phyloP scores from a whole-genome alignment of 2,113 vertebrate genomes.

The Epinephelus lanceolatus region DNA sequence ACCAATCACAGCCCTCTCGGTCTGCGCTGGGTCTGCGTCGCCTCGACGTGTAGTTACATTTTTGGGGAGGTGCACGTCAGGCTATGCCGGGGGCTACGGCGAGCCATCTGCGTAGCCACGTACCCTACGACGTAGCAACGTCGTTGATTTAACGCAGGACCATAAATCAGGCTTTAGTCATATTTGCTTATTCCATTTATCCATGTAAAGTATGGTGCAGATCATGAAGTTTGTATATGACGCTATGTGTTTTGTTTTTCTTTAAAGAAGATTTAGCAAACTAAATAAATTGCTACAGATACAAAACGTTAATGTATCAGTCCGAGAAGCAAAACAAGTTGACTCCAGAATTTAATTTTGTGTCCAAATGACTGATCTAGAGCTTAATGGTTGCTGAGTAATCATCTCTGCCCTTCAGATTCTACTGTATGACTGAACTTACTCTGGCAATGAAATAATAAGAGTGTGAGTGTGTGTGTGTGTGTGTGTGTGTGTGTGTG shows the following conservation, averaged over 20 bases:
- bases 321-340: constrained; percentile 7
- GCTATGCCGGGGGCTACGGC: too few relatives aligned
- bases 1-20: too few relatives aligned
- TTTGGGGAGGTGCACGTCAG: too few relatives aligned
- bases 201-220: neutral
- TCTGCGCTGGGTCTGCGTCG: too few relatives aligned
- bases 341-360: constrained; percentile 18
- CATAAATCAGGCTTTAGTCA: too few relatives aligned
- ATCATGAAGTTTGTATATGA: neutral
- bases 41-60: too few relatives aligned
- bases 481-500: neutral
- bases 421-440: neutral
- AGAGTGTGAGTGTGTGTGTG: neutral
- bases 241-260: neutral
- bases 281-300: neutral
- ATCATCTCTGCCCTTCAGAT: constrained; percentile 9
- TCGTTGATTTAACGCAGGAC: too few relatives aligned
- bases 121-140: too few relatives aligned
- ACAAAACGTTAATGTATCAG: constrained; percentile 22
- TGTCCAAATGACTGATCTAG: constrained; percentile 18
- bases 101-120: too few relatives aligned
- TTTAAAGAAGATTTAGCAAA: neutral
- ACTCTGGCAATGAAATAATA: constrained; percentile 30
- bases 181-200: neutral
- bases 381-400: neutral